A percentile compares a stretch with the other conserved stretches of the same genome.
phyloP scores from a whole-genome alignment of 2,797 vertebrate genomes.

The Babyrousa celebensis region DNA sequence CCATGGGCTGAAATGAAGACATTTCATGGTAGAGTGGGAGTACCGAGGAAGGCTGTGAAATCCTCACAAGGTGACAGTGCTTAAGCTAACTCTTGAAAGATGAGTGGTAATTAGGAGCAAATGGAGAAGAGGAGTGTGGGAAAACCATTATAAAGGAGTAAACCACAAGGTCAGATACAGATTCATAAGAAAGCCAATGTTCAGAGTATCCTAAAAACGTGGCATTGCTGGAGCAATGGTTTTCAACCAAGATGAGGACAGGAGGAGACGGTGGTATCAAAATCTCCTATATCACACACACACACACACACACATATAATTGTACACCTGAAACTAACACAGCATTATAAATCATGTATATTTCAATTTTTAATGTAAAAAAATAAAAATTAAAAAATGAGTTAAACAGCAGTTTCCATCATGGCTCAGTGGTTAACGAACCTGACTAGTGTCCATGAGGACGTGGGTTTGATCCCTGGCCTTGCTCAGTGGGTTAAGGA shows the following conservation, averaged over 20 bases:
- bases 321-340: background rate
- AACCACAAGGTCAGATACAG: background rate
- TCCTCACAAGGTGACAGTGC: slow-evolving; percentile 13
- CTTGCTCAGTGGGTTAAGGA: too few species aligned
- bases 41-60: background rate
- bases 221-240: background rate
- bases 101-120: background rate
- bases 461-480: too few species aligned
- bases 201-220: background rate
- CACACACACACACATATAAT: background rate
- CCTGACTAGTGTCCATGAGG: too few species aligned
- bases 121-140: background rate
- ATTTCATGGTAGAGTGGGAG: background rate
- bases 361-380: background rate
- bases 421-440: too few species aligned
- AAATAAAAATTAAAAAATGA: background rate
- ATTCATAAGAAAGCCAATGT: background rate
- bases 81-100: slow-evolving; percentile 57
- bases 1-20: slow-evolving; percentile 21
- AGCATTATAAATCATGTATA: background rate
- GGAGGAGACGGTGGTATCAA: background rate
- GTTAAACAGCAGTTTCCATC: background rate
- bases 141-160: slow-evolving; percentile 3
- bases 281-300: background rate
- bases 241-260: background rate